Evolutionary conservation across 2,888 invertebrate genomes (phyloP), one percentile per base, ranked within the genome.

Genomic region (Macrophya annulata): DNA sequence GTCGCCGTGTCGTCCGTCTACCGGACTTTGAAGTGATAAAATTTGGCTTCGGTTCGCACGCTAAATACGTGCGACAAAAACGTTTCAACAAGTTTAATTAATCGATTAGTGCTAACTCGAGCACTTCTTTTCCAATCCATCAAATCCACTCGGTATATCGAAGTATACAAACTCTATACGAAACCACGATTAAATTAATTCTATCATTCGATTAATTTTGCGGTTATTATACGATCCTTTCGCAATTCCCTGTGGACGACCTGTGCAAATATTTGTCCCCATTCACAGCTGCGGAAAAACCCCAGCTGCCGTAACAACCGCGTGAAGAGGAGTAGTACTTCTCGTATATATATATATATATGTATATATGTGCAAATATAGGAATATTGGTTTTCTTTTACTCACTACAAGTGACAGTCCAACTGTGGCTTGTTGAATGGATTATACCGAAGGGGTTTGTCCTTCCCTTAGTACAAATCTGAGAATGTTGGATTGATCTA

Each of bases 21-120:
- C 55, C 21, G 71, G 71, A 81, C 89, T 89, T 89, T 88, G 88
- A 90, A 87, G 87, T 88, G 85, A 74, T 62, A 45, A 72, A 82
- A 85, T 74, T 10, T 55, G 25, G 45, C 31, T 51, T 15, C 45
- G 25, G 25, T 17, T 71, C 72, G 43, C 21, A 74, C 74, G 21
- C 45, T 21, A 45, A 45, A 45, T 12, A 74, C 74, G 10, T 68
- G 4, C 62, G 72, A 21, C 21, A 4, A 17, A n/a, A 74, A 21
- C 12, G 9, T 74, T 74, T 31, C 10, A 4, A 43, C n/a, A 45
- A 43, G 17, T 45, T 21, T 48, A 6, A 48, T 74, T 25, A 55
- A 74, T 74, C 45, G 21, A 74, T 74, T 74, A 48, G 6, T 21
- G 17, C 25, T 21, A 43, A n/a, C 45, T 21, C 9, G 21, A 25